phyloP scores from a whole-genome alignment of 2,888 invertebrate genomes.

The Diarsia rubi region DNA sequence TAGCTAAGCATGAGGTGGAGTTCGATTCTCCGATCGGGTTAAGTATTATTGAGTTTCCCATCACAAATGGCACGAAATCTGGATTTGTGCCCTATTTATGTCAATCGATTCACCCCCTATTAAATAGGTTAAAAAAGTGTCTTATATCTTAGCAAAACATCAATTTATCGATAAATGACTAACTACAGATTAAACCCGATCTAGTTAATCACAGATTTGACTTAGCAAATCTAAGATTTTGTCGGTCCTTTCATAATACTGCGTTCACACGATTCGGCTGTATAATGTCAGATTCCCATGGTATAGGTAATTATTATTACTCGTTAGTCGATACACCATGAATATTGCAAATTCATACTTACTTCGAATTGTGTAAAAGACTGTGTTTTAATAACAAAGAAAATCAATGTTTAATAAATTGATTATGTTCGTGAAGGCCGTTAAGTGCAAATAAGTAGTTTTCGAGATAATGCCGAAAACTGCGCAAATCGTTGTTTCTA shows the following conservation, averaged over 20 bases:
- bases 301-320: conserved; percentile 24
- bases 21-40: too few species aligned
- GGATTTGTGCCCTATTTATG: too few species aligned
- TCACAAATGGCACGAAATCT: too few species aligned
- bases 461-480: too few species aligned
- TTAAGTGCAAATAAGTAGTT: too few species aligned
- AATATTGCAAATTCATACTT: conserved; percentile 11
- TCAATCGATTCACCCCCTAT: too few species aligned
- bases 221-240: conserved; percentile 22
- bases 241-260: conserved; percentile 34
- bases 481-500: too few species aligned
- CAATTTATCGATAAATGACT: not conserved
- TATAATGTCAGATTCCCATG: conserved; percentile 60
- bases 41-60: too few species aligned
- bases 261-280: conserved; percentile 39
- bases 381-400: not conserved
- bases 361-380: conserved; percentile 5
- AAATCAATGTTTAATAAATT: not conserved
- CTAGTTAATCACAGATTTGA: conserved; percentile 5
- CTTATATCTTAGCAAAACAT: not conserved
- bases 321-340: conserved; percentile 21
- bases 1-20: too few species aligned
- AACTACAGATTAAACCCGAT: conserved; percentile 12
- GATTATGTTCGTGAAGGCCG: not conserved
- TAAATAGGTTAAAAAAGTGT: too few species aligned